Conservation (phyloP, 2,888 invertebrate species). For the Saturnia japonica region DNA sequence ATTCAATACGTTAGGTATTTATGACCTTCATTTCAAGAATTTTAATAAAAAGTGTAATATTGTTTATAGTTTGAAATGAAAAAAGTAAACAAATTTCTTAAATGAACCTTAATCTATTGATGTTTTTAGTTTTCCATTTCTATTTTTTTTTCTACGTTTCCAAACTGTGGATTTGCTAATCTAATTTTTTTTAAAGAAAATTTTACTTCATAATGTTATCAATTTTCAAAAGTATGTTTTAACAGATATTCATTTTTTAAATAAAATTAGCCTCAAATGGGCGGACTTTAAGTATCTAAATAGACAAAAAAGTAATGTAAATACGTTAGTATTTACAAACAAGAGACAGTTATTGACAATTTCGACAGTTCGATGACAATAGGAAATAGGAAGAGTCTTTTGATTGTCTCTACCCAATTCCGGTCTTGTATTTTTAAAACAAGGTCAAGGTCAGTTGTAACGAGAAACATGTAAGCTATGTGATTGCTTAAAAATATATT, state of each 20-base stretch:
- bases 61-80: not conserved
- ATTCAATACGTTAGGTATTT: not conserved
- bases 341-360: constrained; percentile 67
- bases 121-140: not conserved
- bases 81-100: too few relatives aligned
- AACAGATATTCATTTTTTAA: too few relatives aligned
- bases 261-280: too few relatives aligned
- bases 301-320: not conserved
- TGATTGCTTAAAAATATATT: constrained; percentile 8
- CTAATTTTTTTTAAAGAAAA: too few relatives aligned
- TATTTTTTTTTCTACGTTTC: too few relatives aligned
- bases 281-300: too few relatives aligned
- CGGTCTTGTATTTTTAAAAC: constrained; percentile 46
- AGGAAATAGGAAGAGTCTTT: constrained; percentile 66
- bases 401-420: constrained; percentile 50
- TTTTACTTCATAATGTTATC: too few relatives aligned
- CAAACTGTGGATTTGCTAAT: too few relatives aligned
- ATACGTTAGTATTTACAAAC: constrained; percentile 23
- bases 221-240: too few relatives aligned
- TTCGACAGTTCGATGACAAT: constrained; percentile 47
- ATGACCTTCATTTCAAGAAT: not conserved
- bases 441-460: constrained; percentile 56
- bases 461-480: constrained; percentile 24
- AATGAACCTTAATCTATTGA: not conserved
- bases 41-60: not conserved